A percentile compares a stretch with the other conserved stretches of the same genome.
Conservation (phyloP, 2,797 vertebrate species). For the Chloroceryle amazona region DNA sequence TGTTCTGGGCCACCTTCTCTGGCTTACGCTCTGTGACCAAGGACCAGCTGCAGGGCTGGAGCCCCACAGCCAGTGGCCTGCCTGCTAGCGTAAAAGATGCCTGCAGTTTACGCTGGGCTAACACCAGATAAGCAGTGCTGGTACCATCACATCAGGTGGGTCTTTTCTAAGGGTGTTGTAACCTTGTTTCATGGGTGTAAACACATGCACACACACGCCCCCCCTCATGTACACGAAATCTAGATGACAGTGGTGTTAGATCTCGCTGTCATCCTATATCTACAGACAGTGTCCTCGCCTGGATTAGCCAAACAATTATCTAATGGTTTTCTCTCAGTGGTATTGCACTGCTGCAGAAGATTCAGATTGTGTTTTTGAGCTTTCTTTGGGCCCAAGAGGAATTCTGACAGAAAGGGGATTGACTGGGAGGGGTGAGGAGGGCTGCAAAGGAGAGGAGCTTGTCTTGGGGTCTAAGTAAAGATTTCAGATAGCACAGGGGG, state of each 20-base stretch:
- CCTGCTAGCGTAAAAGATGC: accelerated
- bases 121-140: neutral
- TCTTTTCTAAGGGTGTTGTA: neutral
- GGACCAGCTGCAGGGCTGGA: neutral
- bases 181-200: neutral
- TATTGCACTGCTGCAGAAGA: neutral
- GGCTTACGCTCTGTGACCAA: neutral
- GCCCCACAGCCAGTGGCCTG: accelerated
- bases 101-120: accelerated
- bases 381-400: neutral
- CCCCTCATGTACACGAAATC: neutral
- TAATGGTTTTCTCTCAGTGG: neutral
- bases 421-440: neutral
- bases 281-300: neutral
- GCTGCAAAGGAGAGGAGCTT: neutral
- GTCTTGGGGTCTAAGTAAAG: accelerated
- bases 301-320: neutral
- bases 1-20: neutral
- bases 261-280: slow-evolving; percentile 1
- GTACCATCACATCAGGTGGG: accelerated
- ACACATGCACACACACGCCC: neutral
- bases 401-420: neutral
- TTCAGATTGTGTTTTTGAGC: neutral
- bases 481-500: neutral
- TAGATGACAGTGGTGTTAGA: neutral